Conservation (phyloP, 2,888 invertebrate species). For the Slavum lentiscoides region DNA sequence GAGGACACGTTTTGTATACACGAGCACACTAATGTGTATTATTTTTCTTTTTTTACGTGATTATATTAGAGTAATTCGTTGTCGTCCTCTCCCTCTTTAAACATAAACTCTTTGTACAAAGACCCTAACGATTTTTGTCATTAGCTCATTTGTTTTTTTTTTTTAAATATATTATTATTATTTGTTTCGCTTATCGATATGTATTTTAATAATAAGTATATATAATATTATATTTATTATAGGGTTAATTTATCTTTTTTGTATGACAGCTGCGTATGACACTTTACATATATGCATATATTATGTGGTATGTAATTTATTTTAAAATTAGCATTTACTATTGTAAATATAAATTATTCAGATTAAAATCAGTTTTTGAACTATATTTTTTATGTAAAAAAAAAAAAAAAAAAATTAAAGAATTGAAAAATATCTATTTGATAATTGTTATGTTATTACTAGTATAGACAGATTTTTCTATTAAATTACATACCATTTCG, state of each 20-base stretch:
- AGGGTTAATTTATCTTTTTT: slow-evolving; percentile 12
- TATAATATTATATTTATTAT: slow-evolving; percentile 8
- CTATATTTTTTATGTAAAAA: background rate
- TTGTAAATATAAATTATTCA: background rate
- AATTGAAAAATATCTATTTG: background rate
- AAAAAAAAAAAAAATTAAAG: background rate
- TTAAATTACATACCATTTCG: too few species aligned
- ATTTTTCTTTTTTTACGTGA: background rate
- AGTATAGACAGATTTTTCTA: too few species aligned
- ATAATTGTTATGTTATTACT: background rate
- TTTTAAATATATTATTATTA: slow-evolving; percentile 6
- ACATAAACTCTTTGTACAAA: slow-evolving; percentile 7
- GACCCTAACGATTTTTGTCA: slow-evolving; percentile 6
- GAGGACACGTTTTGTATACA: background rate
- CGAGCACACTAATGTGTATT: background rate
- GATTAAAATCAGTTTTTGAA: background rate
- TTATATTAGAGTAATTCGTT: slow-evolving; percentile 13
- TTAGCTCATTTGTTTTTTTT: slow-evolving; percentile 18
- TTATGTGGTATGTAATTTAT: background rate
- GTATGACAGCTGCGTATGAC: background rate
- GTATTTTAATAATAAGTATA: slow-evolving; percentile 9
- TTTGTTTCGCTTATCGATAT: slow-evolving; percentile 31
- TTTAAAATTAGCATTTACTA: background rate
- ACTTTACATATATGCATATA: background rate
- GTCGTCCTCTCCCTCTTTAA: background rate